Conservation (phyloP, 2,797 vertebrate genomes). For the Bradypodion ventrale region DNA sequence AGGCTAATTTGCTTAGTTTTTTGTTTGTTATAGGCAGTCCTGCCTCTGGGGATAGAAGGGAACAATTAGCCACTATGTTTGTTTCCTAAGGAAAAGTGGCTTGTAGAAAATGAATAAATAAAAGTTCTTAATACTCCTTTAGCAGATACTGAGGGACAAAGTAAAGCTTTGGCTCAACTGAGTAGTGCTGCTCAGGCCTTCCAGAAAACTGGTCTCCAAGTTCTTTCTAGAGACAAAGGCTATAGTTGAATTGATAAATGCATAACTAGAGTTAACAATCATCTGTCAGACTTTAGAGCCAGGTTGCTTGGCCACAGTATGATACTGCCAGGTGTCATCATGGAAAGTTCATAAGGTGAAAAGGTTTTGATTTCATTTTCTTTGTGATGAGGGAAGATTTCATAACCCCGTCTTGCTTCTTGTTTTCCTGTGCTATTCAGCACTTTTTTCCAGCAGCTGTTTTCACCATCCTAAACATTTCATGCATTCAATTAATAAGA, state of each 20-base stretch:
- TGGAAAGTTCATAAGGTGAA: neutral
- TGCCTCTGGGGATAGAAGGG: neutral
- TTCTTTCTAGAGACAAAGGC: neutral
- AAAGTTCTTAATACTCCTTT: neutral
- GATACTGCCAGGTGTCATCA: neutral
- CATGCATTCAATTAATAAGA: neutral
- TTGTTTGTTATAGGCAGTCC: neutral
- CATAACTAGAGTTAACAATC: constrained; percentile 8
- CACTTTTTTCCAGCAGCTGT: neutral
- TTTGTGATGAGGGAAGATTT: neutral
- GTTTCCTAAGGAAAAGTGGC: neutral
- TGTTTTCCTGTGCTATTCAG: neutral
- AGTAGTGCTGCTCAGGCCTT: neutral
- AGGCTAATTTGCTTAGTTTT: neutral
- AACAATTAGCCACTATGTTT: neutral
- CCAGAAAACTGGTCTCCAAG: neutral
- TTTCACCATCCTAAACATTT: neutral
- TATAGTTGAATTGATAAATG: constrained; percentile 23
- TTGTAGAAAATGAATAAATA: neutral
- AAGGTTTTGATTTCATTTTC: too few species aligned
- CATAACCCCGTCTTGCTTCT: neutral
- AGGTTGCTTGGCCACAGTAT: neutral
- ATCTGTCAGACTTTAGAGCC: constrained; percentile 5
- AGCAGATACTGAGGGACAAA: neutral
- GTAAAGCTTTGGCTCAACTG: neutral